phyloP scores from a whole-genome alignment of 2,113 vertebrate species.

The Scartelaos histophorus region DNA sequence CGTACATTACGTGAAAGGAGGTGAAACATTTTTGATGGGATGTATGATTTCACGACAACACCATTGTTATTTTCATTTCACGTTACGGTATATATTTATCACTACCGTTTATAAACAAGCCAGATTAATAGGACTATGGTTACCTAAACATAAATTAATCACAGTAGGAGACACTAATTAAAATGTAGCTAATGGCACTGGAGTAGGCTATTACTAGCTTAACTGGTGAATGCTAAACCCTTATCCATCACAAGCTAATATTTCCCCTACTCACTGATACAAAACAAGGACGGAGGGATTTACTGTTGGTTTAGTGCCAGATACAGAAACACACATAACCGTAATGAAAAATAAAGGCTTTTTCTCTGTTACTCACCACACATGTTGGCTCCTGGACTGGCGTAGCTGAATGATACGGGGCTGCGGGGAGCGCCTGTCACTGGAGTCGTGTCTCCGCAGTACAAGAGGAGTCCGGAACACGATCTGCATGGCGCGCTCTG shows the following conservation, averaged over 20 bases:
- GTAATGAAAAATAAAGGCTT: neutral
- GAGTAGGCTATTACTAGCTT: neutral
- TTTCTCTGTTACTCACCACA: conserved; percentile 73
- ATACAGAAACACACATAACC: neutral
- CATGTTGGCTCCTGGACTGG: conserved; percentile 65
- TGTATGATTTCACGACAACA: neutral
- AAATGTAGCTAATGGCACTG: neutral
- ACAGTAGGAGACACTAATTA: neutral
- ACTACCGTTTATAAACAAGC: neutral
- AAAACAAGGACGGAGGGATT: neutral
- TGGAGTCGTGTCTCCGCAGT: conserved; percentile 8
- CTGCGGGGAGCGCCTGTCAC: conserved; percentile 46
- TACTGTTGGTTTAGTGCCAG: too few relatives aligned
- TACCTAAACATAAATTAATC: neutral
- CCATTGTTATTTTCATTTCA: neutral
- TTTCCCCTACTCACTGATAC: neutral
- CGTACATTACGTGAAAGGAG: neutral
- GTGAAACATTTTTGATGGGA: neutral
- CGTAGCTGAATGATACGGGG: conserved; percentile 26
- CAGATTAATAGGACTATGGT: neutral
- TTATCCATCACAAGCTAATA: conserved; percentile 44
- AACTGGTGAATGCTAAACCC: neutral
- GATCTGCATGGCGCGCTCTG: conserved; percentile 7
- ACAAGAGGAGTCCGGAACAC: conserved; percentile 29
- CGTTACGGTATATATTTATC: neutral